Conservation (phyloP, 2,113 vertebrate species). For the Carassius gibelio region DNA sequence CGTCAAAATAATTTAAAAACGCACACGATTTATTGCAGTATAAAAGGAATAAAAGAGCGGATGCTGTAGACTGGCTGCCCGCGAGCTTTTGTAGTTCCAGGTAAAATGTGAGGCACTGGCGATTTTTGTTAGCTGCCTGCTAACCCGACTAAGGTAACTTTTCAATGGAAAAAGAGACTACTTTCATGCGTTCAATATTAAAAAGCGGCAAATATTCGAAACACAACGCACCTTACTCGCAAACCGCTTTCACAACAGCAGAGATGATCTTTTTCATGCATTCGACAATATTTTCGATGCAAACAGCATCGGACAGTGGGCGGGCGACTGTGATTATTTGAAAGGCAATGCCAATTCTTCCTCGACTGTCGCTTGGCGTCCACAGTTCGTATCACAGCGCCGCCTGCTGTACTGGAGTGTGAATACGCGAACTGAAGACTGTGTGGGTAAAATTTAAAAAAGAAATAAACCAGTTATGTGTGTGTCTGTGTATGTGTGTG, state of each 20-base stretch:
- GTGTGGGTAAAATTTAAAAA: neutral
- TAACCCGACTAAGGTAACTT: slow-evolving; percentile 42
- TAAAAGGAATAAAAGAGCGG: slow-evolving; percentile 5
- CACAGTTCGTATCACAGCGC: neutral
- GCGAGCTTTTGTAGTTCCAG: slow-evolving; percentile 41
- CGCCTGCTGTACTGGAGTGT: slow-evolving; percentile 19
- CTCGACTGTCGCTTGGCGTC: neutral
- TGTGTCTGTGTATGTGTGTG: too few species aligned
- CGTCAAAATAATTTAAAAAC: neutral
- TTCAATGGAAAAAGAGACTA: neutral
- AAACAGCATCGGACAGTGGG: slow-evolving; percentile 38
- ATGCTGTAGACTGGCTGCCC: slow-evolving; percentile 23
- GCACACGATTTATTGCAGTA: neutral
- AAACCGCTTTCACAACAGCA: neutral
- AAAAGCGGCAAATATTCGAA: neutral
- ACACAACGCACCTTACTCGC: slow-evolving; percentile 42
- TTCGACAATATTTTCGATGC: slow-evolving; percentile 37
- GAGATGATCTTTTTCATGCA: slow-evolving; percentile 29
- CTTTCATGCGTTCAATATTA: neutral
- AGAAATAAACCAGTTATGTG: neutral
- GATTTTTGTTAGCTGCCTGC: slow-evolving; percentile 36
- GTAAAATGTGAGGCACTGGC: slow-evolving; percentile 34
- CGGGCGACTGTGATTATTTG: slow-evolving; percentile 50
- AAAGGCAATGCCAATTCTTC: slow-evolving; percentile 44
- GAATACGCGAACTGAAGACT: neutral